Evolutionary conservation across 37 sponge, comb jelly and placozoan species (phyloP), one percentile per base, ranked within the genome.

Genomic region (Cliona cf. orientalis): DNA sequence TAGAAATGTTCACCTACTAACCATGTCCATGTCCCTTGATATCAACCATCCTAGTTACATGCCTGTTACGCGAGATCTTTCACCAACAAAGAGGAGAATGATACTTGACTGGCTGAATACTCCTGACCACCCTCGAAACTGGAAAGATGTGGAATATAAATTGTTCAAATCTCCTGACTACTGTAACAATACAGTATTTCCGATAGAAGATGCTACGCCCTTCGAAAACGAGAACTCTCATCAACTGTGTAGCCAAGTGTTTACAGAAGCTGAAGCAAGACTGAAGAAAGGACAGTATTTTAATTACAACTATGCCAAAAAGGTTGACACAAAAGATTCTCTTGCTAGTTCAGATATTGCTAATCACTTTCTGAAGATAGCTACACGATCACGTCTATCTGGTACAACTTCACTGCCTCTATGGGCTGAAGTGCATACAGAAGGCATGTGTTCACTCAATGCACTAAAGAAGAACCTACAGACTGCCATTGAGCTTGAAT

Each of bases 1-100:
- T 9, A 42, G 85, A 28, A 80, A 85, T 80, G 57, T 86, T 17
- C 57, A 65, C 19, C n/a, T 74, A 7, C 74, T 56, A 21, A 32
- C 41, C 2, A 63, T 31, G 4, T 29, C 55, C 1, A 22, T 90
- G 57, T 58, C 46, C 0, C 58, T 75, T 26, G 70, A 80, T 28
- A 43, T 76, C 22, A 75, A 78, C 32, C 72, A 84, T 32, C 82
- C 91, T 0, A 66, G 81, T 35, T 80, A 90, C 67, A 90, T 90
- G 91, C 91, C 91, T 22, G 81, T 66, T 0, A 75, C 91, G 9
- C 72, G 91, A 66, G 82, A 90, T 74, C 64, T 81, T 19, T 67
- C 82, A 22, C 58, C 56, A 23, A 11, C 72, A 0, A 56, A 71
- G 42, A 22, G 40, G 57, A 28, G 55, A 35, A 81, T 81, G 82